Base-by-base conservation (phyloP, 2,113 vertebrate species). In the Tor tambroides region DNA sequence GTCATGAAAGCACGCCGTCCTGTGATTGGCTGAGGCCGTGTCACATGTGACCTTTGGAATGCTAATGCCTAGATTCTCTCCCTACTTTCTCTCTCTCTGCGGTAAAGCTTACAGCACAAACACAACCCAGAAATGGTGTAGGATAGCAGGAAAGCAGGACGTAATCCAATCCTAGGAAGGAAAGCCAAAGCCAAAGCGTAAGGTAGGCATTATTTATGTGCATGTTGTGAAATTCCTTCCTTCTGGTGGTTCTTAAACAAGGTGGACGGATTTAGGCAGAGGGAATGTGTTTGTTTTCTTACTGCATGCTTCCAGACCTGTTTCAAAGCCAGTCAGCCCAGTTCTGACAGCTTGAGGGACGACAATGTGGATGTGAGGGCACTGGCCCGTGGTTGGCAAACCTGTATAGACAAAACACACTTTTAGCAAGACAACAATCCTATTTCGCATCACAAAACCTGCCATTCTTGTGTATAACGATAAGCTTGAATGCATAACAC, bases 31-130 rank as follows among this genome's bases (percentile, higher is more conserved):
- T 72, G n/a, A 4, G 21, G 1, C 0, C 0, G 3, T 28, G 87
- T 94, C 92, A 95, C 92, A 88, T 94, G 86, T 75, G 63, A 89
- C 87, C 89, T 88, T 87, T 91, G 95, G 95, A 95, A 95, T 89
- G 94, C 94, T 92, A 95, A 94, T 93, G 88, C 90, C 79, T 89
- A 89, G 88, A 88, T 89, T 90, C 86, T 61, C 83, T 86, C 75
- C 83, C 80, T 79, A 26, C 83, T 46, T 89, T 87, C 87, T n/a
- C 89, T 88, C 87, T 84, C 75, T 82, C 89, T 92, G 87, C 89
- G 89, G 78, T 82, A 78, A 63, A 91, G 91, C 19, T 84, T 87
- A 89, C 88, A 89, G 91, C 84, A 89, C 85, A 88, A 90, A 92
- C 88, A 61, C 89, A 90, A 72, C 91, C 90, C 91, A 92, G 89